Evolutionary conservation across 2,888 invertebrate genomes (phyloP), one percentile per base, ranked within the genome.

Genomic region (Tiliacea citrago): DNA sequence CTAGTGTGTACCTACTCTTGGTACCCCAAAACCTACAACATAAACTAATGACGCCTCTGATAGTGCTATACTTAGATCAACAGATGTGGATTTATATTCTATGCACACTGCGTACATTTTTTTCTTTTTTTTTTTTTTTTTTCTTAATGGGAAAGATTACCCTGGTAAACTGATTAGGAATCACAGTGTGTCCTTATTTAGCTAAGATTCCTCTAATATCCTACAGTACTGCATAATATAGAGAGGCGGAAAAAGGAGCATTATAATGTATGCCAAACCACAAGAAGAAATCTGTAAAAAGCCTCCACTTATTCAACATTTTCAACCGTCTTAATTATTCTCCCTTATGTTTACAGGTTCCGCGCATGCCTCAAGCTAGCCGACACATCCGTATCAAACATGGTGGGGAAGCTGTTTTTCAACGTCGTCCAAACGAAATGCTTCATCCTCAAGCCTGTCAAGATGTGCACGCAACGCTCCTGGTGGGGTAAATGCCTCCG

Each of bases 341-440:
- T 29, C 24, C 45, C 45, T 45, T 65, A 58, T 62, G 42, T 71
- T 77, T 81, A 10, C 97, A 99, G 99, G 90, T 99, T 99, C 94
- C 98, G 99, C 79, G 98, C 99, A 29, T 99, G 99, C 91, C 96
- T 99, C 84, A 99, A 99, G 93, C 97, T 98, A 95, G 98, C 98
- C 0, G 97, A 98, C 86, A 98, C 98, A 0, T 98, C 98, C 10
- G 98, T 99, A 16, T 98, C 99, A 13, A 98, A 98, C 91, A 97
- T 99, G 94, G 98, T 99, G 72, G 99, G 99, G 6, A 98, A 98
- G 90, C 96, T 99, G 51, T 99, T 99, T 97, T 99, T 99, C 97
- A 99, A 99, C 95, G 97, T 99, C 62, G 98, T 99, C n/a, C 99
- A 99, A 92, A 98, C 98, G 0, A 98, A 99, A 92, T 99, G 99